A percentile compares a stretch with the other conserved stretches of the same genome.
These are phyloP conservation scores for Castor canadensis DNA, from an alignment of 2,113 vertebrate genomes.

Conservation along the genomic window DNA sequence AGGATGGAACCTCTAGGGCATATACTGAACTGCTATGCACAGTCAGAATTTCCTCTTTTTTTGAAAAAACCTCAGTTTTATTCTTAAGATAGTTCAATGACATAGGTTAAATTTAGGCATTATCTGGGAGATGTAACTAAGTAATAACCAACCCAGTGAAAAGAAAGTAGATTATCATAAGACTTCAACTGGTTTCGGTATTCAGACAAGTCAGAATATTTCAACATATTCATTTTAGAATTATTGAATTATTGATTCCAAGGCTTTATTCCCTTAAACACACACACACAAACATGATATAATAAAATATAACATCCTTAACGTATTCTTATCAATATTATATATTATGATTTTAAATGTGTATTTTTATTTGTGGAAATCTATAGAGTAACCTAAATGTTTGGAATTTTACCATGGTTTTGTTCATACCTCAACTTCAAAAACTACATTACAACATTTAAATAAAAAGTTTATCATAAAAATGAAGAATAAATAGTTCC, in stretches of 20 bases:
- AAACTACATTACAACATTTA: neutral
- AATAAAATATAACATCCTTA: neutral
- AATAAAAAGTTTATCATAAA: conserved; percentile 12
- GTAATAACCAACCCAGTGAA: neutral
- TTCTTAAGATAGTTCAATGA: neutral
- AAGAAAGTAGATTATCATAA: neutral
- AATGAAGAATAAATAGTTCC: neutral
- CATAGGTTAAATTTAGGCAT: neutral
- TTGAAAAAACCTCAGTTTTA: neutral
- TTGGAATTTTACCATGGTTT: neutral
- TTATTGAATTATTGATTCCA: neutral
- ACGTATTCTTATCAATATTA: neutral
- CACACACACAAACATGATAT: neutral
- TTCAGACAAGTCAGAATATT: neutral
- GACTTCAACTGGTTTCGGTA: neutral
- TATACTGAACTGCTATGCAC: neutral
- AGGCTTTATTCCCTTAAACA: neutral
- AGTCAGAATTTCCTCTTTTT: neutral
- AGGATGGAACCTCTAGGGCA: neutral
- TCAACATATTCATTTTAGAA: neutral
- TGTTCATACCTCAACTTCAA: neutral
- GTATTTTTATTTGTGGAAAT: neutral
- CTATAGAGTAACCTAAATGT: neutral
- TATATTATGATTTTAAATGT: neutral
- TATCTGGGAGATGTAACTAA: neutral